Evolutionary conservation across 2,113 vertebrate species (phyloP).

Genomic region (Hippocampus guttulatus): DNA sequence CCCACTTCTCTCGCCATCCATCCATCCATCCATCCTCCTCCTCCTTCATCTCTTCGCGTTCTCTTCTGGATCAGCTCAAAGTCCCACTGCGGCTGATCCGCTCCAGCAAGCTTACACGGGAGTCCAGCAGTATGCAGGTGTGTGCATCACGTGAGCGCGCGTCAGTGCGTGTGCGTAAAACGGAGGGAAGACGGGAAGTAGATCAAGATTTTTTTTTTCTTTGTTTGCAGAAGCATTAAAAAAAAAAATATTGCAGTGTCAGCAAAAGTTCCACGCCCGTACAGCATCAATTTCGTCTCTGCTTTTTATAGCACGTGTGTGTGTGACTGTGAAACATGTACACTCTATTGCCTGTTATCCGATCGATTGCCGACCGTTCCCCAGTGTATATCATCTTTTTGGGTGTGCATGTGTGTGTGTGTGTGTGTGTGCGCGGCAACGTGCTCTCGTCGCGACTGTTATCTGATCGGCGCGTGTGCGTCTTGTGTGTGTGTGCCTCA

Average conservation of each 20-base stretch:
- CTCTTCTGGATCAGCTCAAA: conserved; percentile 88
- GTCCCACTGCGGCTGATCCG: conserved; percentile 94
- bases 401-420: conserved; percentile 33
- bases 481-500: conserved; percentile 76
- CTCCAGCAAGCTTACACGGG: conserved; percentile 98
- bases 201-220: conserved; percentile 25
- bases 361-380: conserved; percentile 55
- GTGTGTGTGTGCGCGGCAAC: conserved; percentile 56
- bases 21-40: conserved; percentile 25
- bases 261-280: conserved; percentile 32
- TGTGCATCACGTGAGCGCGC: conserved; percentile 24
- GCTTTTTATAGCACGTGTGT: conserved; percentile 23
- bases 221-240: conserved; percentile 33
- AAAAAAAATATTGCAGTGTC: conserved; percentile 55
- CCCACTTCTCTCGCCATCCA: conserved; percentile 26
- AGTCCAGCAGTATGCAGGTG: conserved; percentile 99
- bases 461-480: conserved; percentile 69
- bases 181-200: not conserved
- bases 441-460: conserved; percentile 45
- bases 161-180: conserved; percentile 3
- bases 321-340: conserved; percentile 35
- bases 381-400: conserved; percentile 61
- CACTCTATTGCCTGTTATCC: conserved; percentile 58
- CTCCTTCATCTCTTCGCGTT: conserved; percentile 43
- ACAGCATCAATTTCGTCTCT: conserved; percentile 47